A percentile compares a stretch with the other conserved stretches of the same genome.
Evolutionary conservation across 2,113 vertebrate genomes (phyloP).

Genomic region (Anoplopoma fimbria): DNA sequence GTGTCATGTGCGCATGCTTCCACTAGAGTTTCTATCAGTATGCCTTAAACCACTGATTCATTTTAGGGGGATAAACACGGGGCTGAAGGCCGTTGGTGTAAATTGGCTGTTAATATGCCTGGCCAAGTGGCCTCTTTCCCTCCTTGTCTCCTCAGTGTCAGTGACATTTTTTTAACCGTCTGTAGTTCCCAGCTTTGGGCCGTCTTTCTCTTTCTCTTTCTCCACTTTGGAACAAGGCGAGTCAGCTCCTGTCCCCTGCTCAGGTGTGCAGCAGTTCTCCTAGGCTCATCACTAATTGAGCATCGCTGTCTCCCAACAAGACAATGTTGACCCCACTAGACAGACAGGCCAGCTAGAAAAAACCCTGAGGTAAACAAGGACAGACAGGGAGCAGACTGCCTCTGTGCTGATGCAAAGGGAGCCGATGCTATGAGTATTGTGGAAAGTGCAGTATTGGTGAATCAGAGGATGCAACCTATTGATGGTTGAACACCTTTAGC

Average conservation of each 20-base stretch:
- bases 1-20: conserved; percentile 5
- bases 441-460: conserved; percentile 31
- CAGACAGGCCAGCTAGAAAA: conserved; percentile 19
- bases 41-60: conserved; percentile 19
- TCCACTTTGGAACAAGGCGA: conserved; percentile 18
- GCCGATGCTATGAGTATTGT: conserved; percentile 21
- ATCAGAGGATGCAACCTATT: conserved; percentile 42
- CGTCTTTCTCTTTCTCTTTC: neutral
- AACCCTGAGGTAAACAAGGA: conserved; percentile 45
- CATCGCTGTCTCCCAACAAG: conserved; percentile 22
- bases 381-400: conserved; percentile 1
- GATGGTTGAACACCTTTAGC: conserved; percentile 22
- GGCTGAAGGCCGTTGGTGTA: neutral
- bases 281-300: conserved; percentile 55
- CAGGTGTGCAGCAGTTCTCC: conserved; percentile 56
- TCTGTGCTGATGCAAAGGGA: conserved; percentile 43
- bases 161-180: neutral
- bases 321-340: conserved; percentile 7
- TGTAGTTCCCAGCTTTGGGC: conserved; percentile 9
- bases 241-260: conserved; percentile 34
- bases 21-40: conserved; percentile 19
- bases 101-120: neutral
- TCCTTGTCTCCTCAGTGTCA: neutral
- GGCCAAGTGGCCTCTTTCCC: neutral
- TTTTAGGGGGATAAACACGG: neutral